Percentiles rank a stretch among this genome's conserved stretches.
phyloP scores from a whole-genome alignment of 1,140 invertebrate species.

The Cylas formicarius region DNA sequence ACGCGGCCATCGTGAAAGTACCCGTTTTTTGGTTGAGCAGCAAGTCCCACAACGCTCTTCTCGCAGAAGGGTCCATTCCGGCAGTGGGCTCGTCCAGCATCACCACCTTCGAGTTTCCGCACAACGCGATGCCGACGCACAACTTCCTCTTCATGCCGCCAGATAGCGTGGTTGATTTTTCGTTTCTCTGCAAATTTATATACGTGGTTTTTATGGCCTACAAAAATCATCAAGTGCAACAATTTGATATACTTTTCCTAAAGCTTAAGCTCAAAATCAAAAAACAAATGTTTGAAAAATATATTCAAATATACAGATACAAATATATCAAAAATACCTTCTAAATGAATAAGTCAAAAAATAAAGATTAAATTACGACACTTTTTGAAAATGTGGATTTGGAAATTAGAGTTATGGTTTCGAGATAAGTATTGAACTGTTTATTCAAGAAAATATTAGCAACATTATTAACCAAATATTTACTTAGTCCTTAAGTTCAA shows the following conservation, averaged over 20 bases:
- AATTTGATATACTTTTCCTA: background rate
- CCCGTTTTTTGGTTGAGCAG: conserved; percentile 51
- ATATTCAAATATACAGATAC: too few relatives aligned
- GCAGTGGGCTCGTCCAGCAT: conserved; percentile 91
- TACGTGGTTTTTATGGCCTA: background rate
- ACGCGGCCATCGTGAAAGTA: conserved; percentile 6
- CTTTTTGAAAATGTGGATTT: too few relatives aligned
- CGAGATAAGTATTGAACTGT: too few relatives aligned
- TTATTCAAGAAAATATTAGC: too few relatives aligned
- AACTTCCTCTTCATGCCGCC: conserved; percentile 82
- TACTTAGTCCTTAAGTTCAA: too few relatives aligned
- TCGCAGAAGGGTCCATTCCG: conserved; percentile 90
- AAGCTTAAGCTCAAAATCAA: too few relatives aligned
- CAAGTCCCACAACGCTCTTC: conserved; percentile 84
- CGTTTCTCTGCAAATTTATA: conserved; percentile 37
- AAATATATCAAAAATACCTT: too few relatives aligned
- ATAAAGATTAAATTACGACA: too few relatives aligned
- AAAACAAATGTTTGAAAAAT: too few relatives aligned
- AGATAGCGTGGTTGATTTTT: conserved; percentile 55
- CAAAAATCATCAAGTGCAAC: background rate
- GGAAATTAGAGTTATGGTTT: too few relatives aligned
- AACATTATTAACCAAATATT: too few relatives aligned
- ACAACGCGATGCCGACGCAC: conserved; percentile 70
- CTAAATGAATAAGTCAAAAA: too few relatives aligned
- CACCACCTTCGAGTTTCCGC: conserved; percentile 60